These are phyloP conservation scores for Manis javanica DNA, from an alignment of 2,797 vertebrate genomes.

Conservation along the genomic window DNA sequence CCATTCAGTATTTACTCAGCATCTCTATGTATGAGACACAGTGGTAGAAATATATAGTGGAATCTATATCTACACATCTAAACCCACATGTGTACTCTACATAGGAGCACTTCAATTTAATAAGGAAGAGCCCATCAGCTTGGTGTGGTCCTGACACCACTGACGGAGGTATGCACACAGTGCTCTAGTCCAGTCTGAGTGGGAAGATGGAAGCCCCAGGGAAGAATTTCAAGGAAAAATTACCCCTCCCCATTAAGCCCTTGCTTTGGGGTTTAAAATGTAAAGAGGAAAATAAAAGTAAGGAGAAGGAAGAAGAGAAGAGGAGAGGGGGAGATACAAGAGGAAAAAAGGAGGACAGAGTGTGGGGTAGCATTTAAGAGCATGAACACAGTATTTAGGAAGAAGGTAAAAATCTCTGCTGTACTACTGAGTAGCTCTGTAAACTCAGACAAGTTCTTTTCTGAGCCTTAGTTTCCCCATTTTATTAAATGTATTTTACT, in stretches of 20 bases:
- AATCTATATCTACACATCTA: background rate
- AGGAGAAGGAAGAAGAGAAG: background rate
- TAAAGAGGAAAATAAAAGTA: background rate
- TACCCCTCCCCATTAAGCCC: background rate
- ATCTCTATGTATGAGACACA: background rate
- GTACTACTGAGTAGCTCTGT: background rate
- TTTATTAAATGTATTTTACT: background rate
- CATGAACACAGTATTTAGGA: fast-evolving
- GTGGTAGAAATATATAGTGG: background rate
- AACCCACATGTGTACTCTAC: background rate
- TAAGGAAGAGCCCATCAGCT: background rate
- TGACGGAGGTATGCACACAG: background rate
- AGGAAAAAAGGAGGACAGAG: background rate
- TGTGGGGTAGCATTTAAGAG: background rate
- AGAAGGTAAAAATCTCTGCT: background rate
- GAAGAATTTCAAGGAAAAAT: background rate
- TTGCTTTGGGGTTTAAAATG: background rate
- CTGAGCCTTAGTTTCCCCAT: background rate
- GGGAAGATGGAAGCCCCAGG: background rate
- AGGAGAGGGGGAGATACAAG: background rate
- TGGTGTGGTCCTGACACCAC: background rate
- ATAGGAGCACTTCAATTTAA: background rate
- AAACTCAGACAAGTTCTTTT: slow-evolving; percentile 5
- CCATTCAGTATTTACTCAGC: background rate
- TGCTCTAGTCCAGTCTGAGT: background rate